Conservation (phyloP, 2,113 vertebrate genomes). For the Python bivittatus region DNA sequence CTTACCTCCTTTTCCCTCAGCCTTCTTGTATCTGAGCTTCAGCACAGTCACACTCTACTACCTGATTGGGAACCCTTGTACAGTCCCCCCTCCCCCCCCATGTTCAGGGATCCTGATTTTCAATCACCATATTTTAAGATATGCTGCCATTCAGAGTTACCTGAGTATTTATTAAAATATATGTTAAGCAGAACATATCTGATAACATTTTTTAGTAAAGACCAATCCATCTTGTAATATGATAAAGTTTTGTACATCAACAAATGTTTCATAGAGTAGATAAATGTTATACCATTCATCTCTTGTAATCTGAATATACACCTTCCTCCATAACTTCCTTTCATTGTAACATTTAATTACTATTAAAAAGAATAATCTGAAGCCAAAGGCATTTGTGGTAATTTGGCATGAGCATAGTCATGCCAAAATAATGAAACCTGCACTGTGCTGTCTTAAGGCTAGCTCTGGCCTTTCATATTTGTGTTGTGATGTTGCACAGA, state of each 20-base stretch:
- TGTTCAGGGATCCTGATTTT: background rate
- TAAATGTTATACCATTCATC: background rate
- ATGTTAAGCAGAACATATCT: background rate
- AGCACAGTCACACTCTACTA: background rate
- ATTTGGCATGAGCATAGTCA: background rate
- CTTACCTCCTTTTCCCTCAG: background rate
- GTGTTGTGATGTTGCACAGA: background rate
- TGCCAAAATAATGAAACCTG: background rate
- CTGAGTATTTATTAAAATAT: background rate
- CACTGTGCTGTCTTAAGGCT: background rate
- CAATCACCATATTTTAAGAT: background rate
- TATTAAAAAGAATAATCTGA: background rate
- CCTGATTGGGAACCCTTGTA: background rate
- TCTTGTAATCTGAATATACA: background rate
- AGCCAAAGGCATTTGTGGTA: background rate
- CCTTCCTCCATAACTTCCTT: background rate
- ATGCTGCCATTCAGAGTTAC: background rate
- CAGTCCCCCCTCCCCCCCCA: rapidly evolving
- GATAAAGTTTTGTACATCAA: background rate
- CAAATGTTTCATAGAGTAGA: background rate
- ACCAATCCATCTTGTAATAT: background rate
- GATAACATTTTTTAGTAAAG: background rate
- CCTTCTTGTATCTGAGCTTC: background rate
- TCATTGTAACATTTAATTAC: background rate
- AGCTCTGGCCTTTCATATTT: background rate